These are phyloP conservation scores for Polydrusus pterygomalis DNA, from an alignment of 2,888 invertebrate genomes.

Conservation along the genomic window DNA sequence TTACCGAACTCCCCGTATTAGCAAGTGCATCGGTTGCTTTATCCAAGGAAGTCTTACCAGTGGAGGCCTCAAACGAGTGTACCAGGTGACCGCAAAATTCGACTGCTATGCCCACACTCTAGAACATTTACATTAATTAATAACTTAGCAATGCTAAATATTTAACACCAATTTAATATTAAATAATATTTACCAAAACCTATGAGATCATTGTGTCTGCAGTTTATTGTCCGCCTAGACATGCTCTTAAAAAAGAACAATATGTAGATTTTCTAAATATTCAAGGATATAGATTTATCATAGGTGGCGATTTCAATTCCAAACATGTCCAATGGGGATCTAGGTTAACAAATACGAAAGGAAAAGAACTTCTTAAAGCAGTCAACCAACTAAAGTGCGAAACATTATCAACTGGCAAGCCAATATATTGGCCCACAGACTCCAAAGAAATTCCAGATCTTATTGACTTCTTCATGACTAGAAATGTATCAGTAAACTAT, in stretches of 20 bases:
- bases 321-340: background rate
- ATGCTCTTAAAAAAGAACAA: too few species aligned
- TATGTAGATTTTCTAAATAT: too few species aligned
- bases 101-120: constrained; percentile 94
- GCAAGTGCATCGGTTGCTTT: constrained; percentile 84
- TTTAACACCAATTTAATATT: too few species aligned
- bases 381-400: constrained; percentile 22
- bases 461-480: too few species aligned
- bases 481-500: too few species aligned
- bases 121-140: constrained; percentile 55
- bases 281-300: too few species aligned
- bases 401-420: constrained; percentile 1
- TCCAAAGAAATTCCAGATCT: too few species aligned
- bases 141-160: background rate
- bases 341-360: background rate
- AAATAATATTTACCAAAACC: too few species aligned
- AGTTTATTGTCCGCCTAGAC: background rate
- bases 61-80: constrained; percentile 79
- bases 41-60: constrained; percentile 71
- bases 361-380: constrained; percentile 22
- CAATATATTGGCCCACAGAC: too few species aligned
- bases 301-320: background rate
- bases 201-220: background rate
- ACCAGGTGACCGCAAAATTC: constrained; percentile 97
- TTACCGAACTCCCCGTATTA: constrained; percentile 89